A percentile compares a stretch with the other conserved stretches of the same genome.
These are phyloP conservation scores for Pseudocheirus occidentalis DNA, from an alignment of 2,797 vertebrate species.

Conservation along the genomic window DNA sequence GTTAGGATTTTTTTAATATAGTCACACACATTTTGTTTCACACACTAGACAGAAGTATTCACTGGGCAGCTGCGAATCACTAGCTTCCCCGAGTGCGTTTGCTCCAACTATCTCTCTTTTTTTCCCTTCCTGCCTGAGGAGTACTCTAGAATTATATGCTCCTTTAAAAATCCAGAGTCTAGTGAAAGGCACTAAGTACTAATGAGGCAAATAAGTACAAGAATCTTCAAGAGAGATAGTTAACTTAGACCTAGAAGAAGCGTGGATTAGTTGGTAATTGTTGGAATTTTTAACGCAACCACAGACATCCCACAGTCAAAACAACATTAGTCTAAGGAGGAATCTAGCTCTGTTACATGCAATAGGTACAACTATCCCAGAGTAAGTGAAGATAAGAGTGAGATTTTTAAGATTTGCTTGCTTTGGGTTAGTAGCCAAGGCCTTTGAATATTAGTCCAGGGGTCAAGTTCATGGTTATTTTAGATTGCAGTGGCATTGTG, in stretches of 20 bases:
- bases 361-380: conserved; percentile 68
- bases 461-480: conserved; percentile 83
- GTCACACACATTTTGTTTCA: conserved; percentile 12
- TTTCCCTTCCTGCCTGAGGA: conserved; percentile 59
- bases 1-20: conserved; percentile 9
- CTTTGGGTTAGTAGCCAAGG: conserved; percentile 84
- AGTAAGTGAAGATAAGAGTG: conserved; percentile 71
- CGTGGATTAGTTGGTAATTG: conserved; percentile 81
- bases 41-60: conserved; percentile 33
- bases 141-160: conserved; percentile 67
- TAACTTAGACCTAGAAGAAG: conserved; percentile 76
- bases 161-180: conserved; percentile 65
- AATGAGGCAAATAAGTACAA: conserved; percentile 62
- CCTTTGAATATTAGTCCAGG: conserved; percentile 81
- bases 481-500: conserved; percentile 83
- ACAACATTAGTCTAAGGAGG: conserved; percentile 84
- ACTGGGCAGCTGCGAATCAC: conserved; percentile 41
- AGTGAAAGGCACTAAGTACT: conserved; percentile 72
- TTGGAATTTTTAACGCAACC: conserved; percentile 86
- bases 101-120: conserved; percentile 34
- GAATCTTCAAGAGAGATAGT: conserved; percentile 70
- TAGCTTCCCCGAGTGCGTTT: background rate
- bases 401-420: conserved; percentile 65
- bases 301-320: conserved; percentile 89
- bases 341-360: conserved; percentile 80